Evolutionary conservation across 1,140 invertebrate species (phyloP).

Genomic region (Leguminivora glycinivorella): DNA sequence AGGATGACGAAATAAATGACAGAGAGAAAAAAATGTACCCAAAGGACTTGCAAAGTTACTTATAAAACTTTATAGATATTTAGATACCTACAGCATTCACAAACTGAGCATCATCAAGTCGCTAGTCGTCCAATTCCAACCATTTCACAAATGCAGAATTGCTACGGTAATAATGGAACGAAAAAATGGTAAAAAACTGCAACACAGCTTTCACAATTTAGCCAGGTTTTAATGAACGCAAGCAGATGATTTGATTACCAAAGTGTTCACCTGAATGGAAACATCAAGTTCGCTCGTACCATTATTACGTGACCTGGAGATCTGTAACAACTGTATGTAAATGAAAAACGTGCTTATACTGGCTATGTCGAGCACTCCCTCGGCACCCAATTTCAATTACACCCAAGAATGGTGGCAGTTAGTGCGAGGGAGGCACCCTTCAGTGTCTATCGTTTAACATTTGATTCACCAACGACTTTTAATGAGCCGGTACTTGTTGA

Average conservation of each 20-base stretch:
- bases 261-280: too few relatives aligned
- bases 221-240: constrained; percentile 25
- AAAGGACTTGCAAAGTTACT: neutral
- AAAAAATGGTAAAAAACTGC: constrained; percentile 6
- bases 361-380: neutral
- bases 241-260: neutral
- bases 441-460: constrained; percentile 38
- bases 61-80: neutral
- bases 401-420: constrained; percentile 37
- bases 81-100: neutral
- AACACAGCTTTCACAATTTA: constrained; percentile 21
- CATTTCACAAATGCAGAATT: neutral
- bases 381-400: constrained; percentile 29
- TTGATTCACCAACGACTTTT: constrained; percentile 39
- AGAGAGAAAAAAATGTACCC: too few relatives aligned
- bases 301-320: neutral
- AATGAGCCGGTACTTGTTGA: constrained; percentile 38
- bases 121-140: neutral
- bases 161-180: neutral
- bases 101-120: neutral
- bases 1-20: too few relatives aligned
- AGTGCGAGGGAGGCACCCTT: constrained; percentile 33
- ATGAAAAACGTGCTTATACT: neutral
- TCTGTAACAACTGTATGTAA: neutral
- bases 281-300: neutral